Evolutionary conservation across 1,140 invertebrate species (phyloP).

Genomic region (Brachionus plicatilis): DNA sequence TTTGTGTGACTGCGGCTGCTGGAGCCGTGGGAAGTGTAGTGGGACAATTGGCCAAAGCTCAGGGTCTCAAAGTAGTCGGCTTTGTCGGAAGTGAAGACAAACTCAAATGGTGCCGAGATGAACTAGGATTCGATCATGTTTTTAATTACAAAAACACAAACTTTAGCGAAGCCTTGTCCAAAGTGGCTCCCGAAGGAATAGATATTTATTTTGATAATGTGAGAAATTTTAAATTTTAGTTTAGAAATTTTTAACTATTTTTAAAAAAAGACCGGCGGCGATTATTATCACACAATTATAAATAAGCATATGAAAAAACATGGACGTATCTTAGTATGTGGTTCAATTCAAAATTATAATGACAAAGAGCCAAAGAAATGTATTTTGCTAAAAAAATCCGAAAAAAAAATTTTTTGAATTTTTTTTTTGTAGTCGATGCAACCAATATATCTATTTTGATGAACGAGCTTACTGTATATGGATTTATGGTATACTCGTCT

Average conservation of each 20-base stretch:
- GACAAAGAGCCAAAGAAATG: conserved; percentile 46
- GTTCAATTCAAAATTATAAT: conserved; percentile 44
- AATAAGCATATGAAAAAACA: conserved; percentile 42
- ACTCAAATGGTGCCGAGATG: conserved; percentile 62
- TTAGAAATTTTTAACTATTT: not conserved
- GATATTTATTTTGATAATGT: conserved; percentile 70
- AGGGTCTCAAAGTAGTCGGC: conserved; percentile 64
- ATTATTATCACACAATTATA: conserved; percentile 41
- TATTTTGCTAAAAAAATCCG: conserved; percentile 60
- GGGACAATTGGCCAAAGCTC: conserved; percentile 68
- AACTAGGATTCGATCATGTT: conserved; percentile 63
- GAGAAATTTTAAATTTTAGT: conserved; percentile 25
- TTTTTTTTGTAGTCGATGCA: conserved; percentile 20
- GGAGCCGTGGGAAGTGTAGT: conserved; percentile 67
- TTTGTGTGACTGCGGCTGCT: conserved; percentile 60
- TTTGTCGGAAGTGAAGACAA: conserved; percentile 66
- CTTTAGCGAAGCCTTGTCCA: conserved; percentile 57
- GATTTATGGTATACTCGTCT: conserved; percentile 42
- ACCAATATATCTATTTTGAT: conserved; percentile 41
- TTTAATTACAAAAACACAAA: conserved; percentile 66
- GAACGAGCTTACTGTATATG: conserved; percentile 43
- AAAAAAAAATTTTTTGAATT: not conserved
- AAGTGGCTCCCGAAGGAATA: conserved; percentile 62
- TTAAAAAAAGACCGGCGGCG: conserved; percentile 44
- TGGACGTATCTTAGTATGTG: conserved; percentile 44